phyloP scores from a whole-genome alignment of 2,797 vertebrate genomes.

The Microcaecilia unicolor region DNA sequence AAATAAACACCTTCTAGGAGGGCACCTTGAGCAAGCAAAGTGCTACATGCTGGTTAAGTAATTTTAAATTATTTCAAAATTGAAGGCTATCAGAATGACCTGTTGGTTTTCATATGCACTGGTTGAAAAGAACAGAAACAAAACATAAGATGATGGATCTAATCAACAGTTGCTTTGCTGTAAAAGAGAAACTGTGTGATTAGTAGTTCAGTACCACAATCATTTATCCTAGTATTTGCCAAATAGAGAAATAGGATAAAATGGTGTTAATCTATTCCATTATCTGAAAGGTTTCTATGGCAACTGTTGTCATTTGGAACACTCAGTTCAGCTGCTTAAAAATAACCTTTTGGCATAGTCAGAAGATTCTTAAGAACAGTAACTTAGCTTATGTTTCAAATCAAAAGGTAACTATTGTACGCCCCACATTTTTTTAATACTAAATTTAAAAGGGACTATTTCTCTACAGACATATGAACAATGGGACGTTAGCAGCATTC shows the following conservation, averaged over 20 bases:
- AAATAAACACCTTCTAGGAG: neutral
- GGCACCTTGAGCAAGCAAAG: neutral
- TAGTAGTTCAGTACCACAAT: conserved; percentile 32
- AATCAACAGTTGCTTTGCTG: conserved; percentile 16
- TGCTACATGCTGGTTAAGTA: neutral
- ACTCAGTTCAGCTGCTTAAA: conserved; percentile 32
- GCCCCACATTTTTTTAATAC: too few relatives aligned
- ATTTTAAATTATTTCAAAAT: neutral
- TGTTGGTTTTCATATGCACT: conserved; percentile 25
- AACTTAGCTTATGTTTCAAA: conserved; percentile 7
- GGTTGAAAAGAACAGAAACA: neutral
- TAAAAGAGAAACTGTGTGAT: conserved; percentile 23
- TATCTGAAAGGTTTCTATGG: conserved; percentile 32
- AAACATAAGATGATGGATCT: conserved; percentile 22
- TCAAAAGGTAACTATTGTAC: conserved; percentile 3
- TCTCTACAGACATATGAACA: too few relatives aligned
- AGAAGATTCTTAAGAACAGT: conserved; percentile 23
- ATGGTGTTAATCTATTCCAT: conserved; percentile 31
- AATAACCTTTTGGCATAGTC: conserved; percentile 22
- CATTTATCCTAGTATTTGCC: conserved; percentile 20
- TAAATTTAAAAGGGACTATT: too few relatives aligned
- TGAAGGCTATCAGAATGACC: neutral
- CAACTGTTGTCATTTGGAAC: conserved; percentile 22
- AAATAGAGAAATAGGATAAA: conserved; percentile 25
- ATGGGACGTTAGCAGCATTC: too few relatives aligned